phyloP scores from a whole-genome alignment of 2,888 invertebrate species.

The Tenthredo amoena region DNA sequence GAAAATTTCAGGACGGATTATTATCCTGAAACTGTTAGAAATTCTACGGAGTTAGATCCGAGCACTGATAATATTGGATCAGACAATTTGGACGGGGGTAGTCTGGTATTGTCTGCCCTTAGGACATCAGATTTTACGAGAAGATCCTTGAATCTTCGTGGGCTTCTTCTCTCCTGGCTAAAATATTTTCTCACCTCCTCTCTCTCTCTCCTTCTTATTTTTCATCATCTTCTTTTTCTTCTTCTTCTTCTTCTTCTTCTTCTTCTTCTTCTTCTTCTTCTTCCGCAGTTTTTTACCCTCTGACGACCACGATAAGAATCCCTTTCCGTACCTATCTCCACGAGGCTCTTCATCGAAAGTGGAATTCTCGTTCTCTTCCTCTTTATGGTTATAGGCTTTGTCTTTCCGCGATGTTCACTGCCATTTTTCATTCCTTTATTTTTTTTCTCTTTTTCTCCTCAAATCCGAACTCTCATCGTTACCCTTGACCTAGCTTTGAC shows the following conservation, averaged over 20 bases:
- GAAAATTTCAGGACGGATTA: neutral
- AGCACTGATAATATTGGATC: neutral
- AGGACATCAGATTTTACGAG: constrained; percentile 7
- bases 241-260: neutral
- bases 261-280: neutral
- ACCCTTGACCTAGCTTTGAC: neutral
- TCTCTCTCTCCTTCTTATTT: neutral
- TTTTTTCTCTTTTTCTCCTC: neutral
- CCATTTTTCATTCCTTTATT: neutral
- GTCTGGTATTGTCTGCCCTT: neutral
- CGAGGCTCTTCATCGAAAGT: constrained; percentile 24
- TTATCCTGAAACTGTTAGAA: neutral
- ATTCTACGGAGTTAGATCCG: neutral
- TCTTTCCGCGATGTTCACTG: neutral
- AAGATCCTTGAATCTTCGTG: neutral
- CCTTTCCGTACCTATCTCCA: neutral
- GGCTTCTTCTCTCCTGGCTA: neutral
- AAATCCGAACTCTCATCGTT: neutral
- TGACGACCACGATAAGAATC: neutral
- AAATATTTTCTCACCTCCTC: neutral
- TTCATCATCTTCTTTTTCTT: neutral
- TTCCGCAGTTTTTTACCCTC: neutral
- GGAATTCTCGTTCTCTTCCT: neutral
- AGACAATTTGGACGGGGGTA: neutral
- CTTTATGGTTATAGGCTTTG: neutral